These are phyloP conservation scores for Cerceris ruficornis DNA, from an alignment of 2,888 invertebrate genomes.

Conservation along the genomic window DNA sequence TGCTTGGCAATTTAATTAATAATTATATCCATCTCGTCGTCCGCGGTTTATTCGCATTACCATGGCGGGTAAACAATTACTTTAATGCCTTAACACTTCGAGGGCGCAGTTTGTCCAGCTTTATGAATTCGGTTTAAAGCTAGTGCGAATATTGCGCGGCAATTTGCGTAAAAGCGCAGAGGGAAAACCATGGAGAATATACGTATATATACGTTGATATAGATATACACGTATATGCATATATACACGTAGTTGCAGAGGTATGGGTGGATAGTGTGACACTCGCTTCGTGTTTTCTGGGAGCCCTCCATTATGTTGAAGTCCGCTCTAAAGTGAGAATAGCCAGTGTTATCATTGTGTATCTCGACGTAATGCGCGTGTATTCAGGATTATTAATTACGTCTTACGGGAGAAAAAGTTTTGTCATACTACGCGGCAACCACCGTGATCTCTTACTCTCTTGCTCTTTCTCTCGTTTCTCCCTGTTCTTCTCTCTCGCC, in stretches of 20 bases:
- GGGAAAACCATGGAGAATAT: slow-evolving; percentile 1
- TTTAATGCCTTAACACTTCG: slow-evolving; percentile 55
- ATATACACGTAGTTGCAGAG: background rate
- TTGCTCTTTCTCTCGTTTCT: no score
- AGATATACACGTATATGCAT: background rate
- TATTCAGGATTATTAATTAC: slow-evolving; percentile 65
- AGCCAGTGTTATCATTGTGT: slow-evolving; percentile 47
- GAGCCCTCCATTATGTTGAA: slow-evolving; percentile 49
- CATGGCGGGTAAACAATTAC: slow-evolving; percentile 52
- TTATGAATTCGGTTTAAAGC: slow-evolving; percentile 65
- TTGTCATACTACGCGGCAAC: slow-evolving; percentile 21
- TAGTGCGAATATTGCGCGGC: slow-evolving; percentile 47
- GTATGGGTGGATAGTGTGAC: slow-evolving; percentile 38
- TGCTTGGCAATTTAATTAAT: slow-evolving; percentile 36
- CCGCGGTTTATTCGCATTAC: slow-evolving; percentile 50
- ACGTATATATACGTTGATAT: background rate
- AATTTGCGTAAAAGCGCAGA: slow-evolving; percentile 65
- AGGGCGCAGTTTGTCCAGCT: slow-evolving; percentile 53
- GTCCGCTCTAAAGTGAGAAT: slow-evolving; percentile 32
- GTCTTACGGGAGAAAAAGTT: slow-evolving; percentile 57
- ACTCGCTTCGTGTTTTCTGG: slow-evolving; percentile 54
- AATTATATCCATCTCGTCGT: slow-evolving; percentile 39
- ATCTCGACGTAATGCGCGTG: slow-evolving; percentile 38
- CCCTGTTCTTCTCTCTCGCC: no score
- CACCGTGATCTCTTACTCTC: slow-evolving; percentile 21